Percentiles rank a stretch among this genome's conserved stretches.
These are phyloP conservation scores for Thalassarche chlororhynchos DNA, from an alignment of 2,113 vertebrate genomes.

Conservation along the genomic window DNA sequence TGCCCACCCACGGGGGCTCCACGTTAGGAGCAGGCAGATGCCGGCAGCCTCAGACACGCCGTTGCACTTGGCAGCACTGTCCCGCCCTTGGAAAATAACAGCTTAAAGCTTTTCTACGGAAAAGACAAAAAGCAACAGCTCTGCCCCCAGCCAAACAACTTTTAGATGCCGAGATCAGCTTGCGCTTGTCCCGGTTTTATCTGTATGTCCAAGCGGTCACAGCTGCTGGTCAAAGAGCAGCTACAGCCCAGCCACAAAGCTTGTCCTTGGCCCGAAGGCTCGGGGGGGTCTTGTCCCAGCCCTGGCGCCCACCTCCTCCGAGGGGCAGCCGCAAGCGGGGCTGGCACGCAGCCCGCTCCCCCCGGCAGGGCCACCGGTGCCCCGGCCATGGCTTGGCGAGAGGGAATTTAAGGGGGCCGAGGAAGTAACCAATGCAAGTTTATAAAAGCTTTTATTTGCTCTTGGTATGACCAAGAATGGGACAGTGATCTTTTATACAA, in stretches of 20 bases:
- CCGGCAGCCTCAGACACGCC: neutral
- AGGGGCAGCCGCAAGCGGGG: neutral
- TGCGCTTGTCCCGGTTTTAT: rapidly evolving
- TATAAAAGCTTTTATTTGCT: conserved; percentile 71
- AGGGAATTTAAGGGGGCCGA: neutral
- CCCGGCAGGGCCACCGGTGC: neutral
- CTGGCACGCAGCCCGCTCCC: neutral
- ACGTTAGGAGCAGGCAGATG: rapidly evolving
- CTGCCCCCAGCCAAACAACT: rapidly evolving
- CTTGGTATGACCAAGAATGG: conserved; percentile 66
- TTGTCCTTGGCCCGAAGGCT: rapidly evolving
- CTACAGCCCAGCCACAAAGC: rapidly evolving
- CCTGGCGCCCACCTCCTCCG: rapidly evolving
- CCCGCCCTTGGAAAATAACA: rapidly evolving
- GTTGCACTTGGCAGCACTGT: rapidly evolving
- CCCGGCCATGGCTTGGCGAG: rapidly evolving
- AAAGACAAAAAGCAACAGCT: neutral
- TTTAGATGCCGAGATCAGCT: no score
- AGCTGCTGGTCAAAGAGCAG: neutral
- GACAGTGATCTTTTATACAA: conserved; percentile 68
- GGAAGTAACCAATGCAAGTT: conserved; percentile 41
- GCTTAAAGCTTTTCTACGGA: rapidly evolving
- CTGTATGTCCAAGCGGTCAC: rapidly evolving
- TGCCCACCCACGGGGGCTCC: neutral
- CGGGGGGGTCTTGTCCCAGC: neutral